Conservation (phyloP, 2,797 vertebrate genomes). For the Alcedo quadribrachys region DNA sequence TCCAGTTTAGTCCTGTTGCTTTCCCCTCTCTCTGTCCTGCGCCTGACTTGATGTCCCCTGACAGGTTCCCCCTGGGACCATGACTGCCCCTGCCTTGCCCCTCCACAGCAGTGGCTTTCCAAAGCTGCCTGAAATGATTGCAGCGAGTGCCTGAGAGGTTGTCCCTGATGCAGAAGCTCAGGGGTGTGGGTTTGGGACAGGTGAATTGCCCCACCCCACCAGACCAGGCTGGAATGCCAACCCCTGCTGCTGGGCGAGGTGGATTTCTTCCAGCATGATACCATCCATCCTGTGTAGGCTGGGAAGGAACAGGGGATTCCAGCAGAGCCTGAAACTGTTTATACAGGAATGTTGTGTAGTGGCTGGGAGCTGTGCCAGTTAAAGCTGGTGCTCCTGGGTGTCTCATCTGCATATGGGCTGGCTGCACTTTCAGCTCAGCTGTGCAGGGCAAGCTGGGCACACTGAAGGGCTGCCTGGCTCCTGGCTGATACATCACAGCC, state of each 20-base stretch:
- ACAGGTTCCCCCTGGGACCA: neutral
- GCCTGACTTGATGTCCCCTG: neutral
- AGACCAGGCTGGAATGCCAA: neutral
- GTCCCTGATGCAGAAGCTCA: neutral
- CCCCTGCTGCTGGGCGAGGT: neutral
- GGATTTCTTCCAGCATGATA: neutral
- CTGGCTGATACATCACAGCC: accelerated
- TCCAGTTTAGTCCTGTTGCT: neutral
- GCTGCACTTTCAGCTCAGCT: neutral
- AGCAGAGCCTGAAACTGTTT: neutral
- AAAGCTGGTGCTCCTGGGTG: neutral
- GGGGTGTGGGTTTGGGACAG: neutral
- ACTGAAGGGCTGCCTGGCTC: neutral
- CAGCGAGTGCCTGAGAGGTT: neutral
- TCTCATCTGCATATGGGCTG: neutral
- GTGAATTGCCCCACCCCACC: neutral
- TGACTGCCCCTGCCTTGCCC: neutral
- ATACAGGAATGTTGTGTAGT: neutral
- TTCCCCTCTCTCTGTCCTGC: neutral
- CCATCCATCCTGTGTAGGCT: accelerated
- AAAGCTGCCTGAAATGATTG: neutral
- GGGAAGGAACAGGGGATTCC: neutral
- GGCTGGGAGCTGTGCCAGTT: neutral
- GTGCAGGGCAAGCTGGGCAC: accelerated
- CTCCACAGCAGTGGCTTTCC: neutral